Conservation (phyloP, 2,888 invertebrate species). For the Stramonita haemastoma region DNA sequence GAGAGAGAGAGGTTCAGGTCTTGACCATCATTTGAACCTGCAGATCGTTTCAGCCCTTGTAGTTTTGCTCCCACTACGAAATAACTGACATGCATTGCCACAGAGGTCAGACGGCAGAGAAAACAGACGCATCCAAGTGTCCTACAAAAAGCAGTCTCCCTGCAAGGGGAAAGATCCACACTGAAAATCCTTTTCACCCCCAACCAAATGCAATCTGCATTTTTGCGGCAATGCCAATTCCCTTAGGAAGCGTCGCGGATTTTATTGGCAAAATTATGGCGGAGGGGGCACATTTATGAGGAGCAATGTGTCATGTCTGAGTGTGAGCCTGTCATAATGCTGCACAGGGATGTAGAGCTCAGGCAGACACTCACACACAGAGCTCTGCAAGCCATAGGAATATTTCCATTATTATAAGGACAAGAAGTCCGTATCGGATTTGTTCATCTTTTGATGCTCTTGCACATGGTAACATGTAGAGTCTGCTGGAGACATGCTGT, state of each 20-base stretch:
- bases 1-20: neutral
- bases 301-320: neutral
- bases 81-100: neutral
- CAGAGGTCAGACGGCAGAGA: neutral
- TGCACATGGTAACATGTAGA: neutral
- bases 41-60: neutral
- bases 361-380: neutral
- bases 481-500: neutral
- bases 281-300: neutral
- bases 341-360: neutral
- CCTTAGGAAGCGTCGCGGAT: neutral
- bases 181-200: neutral
- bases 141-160: neutral
- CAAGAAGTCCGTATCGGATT: neutral
- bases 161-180: neutral
- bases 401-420: neutral
- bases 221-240: neutral
- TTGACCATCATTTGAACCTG: neutral
- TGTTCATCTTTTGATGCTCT: neutral
- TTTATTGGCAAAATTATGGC: neutral
- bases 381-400: neutral
- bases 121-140: neutral
- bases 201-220: neutral
- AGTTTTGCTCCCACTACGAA: neutral
- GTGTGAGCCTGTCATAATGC: neutral